Evolutionary conservation across 2,113 vertebrate genomes (phyloP).

Genomic region (Lagopus leucura): DNA sequence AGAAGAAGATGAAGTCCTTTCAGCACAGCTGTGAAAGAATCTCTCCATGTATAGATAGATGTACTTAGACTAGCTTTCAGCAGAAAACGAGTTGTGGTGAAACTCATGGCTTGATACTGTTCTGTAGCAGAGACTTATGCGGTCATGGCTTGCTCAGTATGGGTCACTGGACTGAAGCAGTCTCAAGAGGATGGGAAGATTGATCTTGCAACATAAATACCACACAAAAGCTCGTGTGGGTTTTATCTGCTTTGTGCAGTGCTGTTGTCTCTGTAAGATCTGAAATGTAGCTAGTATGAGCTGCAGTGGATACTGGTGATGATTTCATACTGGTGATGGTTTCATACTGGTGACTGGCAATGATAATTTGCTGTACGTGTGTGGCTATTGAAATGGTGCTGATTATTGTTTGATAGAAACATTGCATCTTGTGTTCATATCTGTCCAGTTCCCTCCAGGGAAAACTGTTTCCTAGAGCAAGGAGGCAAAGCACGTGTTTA

Average conservation of each 20-base stretch:
- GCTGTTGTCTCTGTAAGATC: neutral
- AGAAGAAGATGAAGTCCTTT: neutral
- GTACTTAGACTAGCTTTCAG: neutral
- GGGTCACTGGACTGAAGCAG: neutral
- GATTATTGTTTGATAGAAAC: neutral
- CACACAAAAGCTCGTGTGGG: accelerated
- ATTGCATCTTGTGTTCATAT: neutral
- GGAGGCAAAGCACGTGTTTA: neutral
- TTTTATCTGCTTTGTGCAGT: neutral
- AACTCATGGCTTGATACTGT: neutral
- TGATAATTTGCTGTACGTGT: neutral
- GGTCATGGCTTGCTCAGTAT: neutral
- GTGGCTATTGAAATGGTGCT: neutral
- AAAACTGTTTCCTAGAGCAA: neutral
- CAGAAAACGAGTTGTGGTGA: neutral
- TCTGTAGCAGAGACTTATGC: neutral
- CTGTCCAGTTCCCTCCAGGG: neutral
- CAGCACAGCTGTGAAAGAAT: neutral
- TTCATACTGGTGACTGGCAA: neutral
- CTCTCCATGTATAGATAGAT: neutral
- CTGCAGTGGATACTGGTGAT: neutral
- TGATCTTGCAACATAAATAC: neutral
- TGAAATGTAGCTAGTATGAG: neutral
- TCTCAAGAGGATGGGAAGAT: neutral
- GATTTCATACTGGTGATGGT: neutral